phyloP scores from a whole-genome alignment of 1,140 invertebrate genomes.

The Zaprionus gabonicus region DNA sequence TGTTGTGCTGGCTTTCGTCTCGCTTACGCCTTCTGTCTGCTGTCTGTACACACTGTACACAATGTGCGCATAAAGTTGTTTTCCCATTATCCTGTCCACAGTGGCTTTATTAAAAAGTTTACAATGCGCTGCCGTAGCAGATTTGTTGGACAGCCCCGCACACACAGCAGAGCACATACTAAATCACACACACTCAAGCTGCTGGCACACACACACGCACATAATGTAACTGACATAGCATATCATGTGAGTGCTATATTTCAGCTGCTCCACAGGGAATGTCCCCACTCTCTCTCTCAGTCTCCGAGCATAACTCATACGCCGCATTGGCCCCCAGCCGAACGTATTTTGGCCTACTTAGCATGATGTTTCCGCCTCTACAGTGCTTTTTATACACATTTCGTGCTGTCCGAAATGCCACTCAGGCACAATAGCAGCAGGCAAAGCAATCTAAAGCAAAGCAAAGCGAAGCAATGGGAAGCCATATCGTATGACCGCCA shows the following conservation, averaged over 20 bases:
- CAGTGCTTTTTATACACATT: slow-evolving; percentile 10
- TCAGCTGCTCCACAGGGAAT: slow-evolving; percentile 58
- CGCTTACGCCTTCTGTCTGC: slow-evolving; percentile 26
- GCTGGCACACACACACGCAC: background rate
- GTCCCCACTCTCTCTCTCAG: background rate
- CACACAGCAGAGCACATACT: background rate
- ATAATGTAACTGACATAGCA: slow-evolving; percentile 20
- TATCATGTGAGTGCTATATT: slow-evolving; percentile 54
- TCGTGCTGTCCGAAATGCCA: slow-evolving; percentile 34
- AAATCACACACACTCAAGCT: slow-evolving; percentile 1
- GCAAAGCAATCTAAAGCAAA: background rate
- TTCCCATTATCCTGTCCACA: slow-evolving; percentile 47
- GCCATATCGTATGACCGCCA: slow-evolving; percentile 37
- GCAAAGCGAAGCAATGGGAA: slow-evolving; percentile 7
- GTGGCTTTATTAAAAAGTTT: slow-evolving; percentile 78
- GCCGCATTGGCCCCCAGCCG: slow-evolving; percentile 11
- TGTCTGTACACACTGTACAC: background rate
- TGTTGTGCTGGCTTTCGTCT: background rate
- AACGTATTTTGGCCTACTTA: slow-evolving; percentile 47
- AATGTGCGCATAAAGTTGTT: slow-evolving; percentile 44
- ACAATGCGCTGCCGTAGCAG: slow-evolving; percentile 53
- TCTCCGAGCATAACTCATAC: slow-evolving; percentile 43
- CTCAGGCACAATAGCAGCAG: background rate
- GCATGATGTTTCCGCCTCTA: slow-evolving; percentile 22
- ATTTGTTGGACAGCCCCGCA: slow-evolving; percentile 23